Conservation (phyloP, 2,113 vertebrate genomes). For the Ascaphus truei region DNA sequence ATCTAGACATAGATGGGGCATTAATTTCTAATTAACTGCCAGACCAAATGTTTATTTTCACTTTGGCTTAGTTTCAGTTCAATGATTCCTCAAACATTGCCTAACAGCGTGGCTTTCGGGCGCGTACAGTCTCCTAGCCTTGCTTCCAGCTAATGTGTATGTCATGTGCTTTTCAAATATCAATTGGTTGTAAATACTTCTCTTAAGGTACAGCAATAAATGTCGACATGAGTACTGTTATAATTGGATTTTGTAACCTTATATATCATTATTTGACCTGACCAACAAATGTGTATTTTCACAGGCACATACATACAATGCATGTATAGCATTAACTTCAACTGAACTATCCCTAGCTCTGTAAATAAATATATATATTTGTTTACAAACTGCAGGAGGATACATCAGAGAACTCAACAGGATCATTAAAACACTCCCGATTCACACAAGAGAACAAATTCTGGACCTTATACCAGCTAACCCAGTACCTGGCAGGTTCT, state of each 20-base stretch:
- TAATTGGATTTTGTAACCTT: constrained; percentile 22
- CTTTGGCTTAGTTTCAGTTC: neutral
- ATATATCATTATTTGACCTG: constrained; percentile 6
- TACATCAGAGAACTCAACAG: too few species aligned
- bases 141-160: neutral
- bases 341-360: too few species aligned
- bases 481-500: too few species aligned
- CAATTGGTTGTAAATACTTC: constrained; percentile 15
- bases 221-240: neutral
- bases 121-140: neutral
- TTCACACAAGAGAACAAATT: too few species aligned
- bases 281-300: neutral
- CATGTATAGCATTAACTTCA: neutral
- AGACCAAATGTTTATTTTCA: constrained; percentile 25
- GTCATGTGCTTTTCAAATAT: constrained; percentile 19
- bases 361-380: too few species aligned
- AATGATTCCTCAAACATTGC: constrained; percentile 20
- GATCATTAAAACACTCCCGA: too few species aligned
- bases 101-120: neutral
- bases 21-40: constrained; percentile 25
- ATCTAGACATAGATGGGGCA: neutral
- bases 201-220: constrained; percentile 25
- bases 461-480: too few species aligned
- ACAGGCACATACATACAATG: neutral
- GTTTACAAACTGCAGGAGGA: too few species aligned